Evolutionary conservation across 2,797 vertebrate genomes (phyloP), one percentile per base, ranked within the genome.

Genomic region (Petrocephalus schoutedeni): DNA sequence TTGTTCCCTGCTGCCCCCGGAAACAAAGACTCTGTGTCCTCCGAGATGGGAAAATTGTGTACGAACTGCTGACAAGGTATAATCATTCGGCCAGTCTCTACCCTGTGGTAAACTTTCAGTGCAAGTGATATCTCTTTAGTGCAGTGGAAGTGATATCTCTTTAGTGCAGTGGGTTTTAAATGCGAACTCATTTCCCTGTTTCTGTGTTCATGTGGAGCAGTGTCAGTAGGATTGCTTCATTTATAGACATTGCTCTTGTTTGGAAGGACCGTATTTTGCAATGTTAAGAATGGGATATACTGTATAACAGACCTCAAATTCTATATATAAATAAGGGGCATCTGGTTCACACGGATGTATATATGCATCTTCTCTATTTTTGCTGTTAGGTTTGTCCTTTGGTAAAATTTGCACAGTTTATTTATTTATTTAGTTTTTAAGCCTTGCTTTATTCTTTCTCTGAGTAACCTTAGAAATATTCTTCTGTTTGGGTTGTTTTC

Each of bases 21-120:
- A 90, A 90, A 92, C 91, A 92, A 92, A 90, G 90, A 89, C 87
- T 91, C 80, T 14, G 90, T 95, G 94, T 95, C 93, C 91, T 53
- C 92, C 90, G 91, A 93, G 92, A 94, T 91, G 94, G 93, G 93
- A 90, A 94, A 93, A 93, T 94, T 92, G 93, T 92, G 87, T 88
- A 89, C 90, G 89, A 92, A 91, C 89, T 92, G 87, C 88, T 94
- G 95, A 95, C 94, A 94, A 94, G 93, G 93, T 94, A 93, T 93
- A 96, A 95, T 95, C 94, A 92, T 91, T 93, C 91, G 90, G 87
- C 90, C 88, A 86, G 89, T 91, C 91, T 89, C 89, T 90, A 87
- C 90, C 83, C 86, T 87, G 71, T 87, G 53, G 89, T 88, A 91
- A 91, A 89, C 83, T 90, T 92, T 91, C 89, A 88, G 87, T 86